These are phyloP conservation scores for Hypolimnas misippus DNA, from an alignment of 2,888 invertebrate species.

Conservation along the genomic window DNA sequence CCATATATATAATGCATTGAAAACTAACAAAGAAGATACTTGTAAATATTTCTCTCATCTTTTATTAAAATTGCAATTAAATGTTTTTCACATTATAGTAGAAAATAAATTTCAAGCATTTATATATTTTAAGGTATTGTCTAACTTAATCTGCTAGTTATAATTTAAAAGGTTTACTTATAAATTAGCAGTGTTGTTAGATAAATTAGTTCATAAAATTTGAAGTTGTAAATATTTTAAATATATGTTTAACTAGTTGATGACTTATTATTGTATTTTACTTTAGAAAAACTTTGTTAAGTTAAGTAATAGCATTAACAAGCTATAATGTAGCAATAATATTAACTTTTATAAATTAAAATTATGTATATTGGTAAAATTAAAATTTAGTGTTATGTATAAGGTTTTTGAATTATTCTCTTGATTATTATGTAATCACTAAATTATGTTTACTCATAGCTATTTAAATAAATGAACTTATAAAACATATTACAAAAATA, in stretches of 20 bases:
- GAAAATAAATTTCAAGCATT: constrained; percentile 17
- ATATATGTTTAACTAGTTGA: constrained; percentile 12
- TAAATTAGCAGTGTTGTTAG: constrained; percentile 8
- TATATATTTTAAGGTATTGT: neutral
- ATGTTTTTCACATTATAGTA: constrained; percentile 5
- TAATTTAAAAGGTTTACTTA: neutral
- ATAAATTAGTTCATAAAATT: constrained; percentile 4
- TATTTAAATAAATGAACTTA: constrained; percentile 28
- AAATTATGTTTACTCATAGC: constrained; percentile 30
- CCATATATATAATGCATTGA: constrained; percentile 9
- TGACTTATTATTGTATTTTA: constrained; percentile 2
- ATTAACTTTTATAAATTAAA: constrained; percentile 11
- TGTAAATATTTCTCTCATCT: neutral
- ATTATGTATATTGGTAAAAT: constrained; percentile 7
- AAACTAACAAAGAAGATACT: neutral
- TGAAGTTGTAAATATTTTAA: constrained; percentile 23
- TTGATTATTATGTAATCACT: constrained; percentile 23
- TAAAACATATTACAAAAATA: constrained; percentile 32
- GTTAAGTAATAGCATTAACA: constrained; percentile 5
- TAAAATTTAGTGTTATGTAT: constrained; percentile 10
- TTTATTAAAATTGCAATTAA: constrained; percentile 1
- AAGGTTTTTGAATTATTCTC: constrained; percentile 15
- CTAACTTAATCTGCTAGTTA: constrained; percentile 1
- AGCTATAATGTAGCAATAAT: constrained; percentile 8
- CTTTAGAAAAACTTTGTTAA: constrained; percentile 8